These are phyloP conservation scores for Poeciliopsis turneri DNA, from an alignment of 2,797 vertebrate genomes.

Conservation along the genomic window DNA sequence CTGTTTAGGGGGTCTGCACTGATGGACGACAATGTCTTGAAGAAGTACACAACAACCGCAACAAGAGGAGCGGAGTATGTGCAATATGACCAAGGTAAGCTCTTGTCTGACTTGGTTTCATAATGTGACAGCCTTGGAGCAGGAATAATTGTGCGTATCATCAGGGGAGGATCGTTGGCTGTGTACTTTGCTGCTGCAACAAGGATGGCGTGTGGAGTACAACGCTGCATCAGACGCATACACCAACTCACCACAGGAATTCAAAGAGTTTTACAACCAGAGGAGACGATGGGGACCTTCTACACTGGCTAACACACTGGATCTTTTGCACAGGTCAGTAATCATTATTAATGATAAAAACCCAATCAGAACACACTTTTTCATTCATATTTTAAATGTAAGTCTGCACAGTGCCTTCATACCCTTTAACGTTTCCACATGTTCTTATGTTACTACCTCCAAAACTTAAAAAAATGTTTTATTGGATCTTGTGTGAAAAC, in stretches of 20 bases:
- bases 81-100: slow-evolving; percentile 86
- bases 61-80: slow-evolving; percentile 81
- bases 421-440: neutral
- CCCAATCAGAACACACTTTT: neutral
- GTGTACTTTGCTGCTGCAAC: slow-evolving; percentile 84
- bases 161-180: slow-evolving; percentile 87
- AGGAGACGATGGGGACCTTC: slow-evolving; percentile 86
- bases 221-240: slow-evolving; percentile 87
- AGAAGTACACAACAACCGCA: slow-evolving; percentile 83
- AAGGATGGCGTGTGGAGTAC: slow-evolving; percentile 87
- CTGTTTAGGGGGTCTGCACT: slow-evolving; percentile 83
- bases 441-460: neutral
- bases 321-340: slow-evolving; percentile 78
- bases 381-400: neutral
- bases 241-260: slow-evolving; percentile 87
- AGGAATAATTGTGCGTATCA: neutral
- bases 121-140: neutral
- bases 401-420: neutral
- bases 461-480: neutral
- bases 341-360: neutral
- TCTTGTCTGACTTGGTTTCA: neutral
- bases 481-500: neutral
- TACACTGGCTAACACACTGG: slow-evolving; percentile 85
- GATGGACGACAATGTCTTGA: slow-evolving; percentile 86
- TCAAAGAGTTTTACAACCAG: slow-evolving; percentile 88